Base-by-base conservation (phyloP, 2,888 invertebrate genomes). In the Toxonevra muliebris region DNA sequence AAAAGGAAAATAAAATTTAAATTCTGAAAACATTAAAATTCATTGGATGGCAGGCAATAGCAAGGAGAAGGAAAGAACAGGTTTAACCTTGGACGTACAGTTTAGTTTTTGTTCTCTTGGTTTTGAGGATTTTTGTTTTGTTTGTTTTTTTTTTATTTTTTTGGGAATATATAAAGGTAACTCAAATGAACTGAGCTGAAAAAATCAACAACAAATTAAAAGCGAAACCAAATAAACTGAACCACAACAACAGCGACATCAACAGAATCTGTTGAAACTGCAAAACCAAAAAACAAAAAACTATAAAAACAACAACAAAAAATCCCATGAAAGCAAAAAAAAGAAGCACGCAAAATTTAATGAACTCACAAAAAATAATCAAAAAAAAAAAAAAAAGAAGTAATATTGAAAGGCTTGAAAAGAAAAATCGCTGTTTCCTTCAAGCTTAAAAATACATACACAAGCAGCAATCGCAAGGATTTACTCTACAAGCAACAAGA, bases 211-310 rank as follows among this genome's bases (percentile, higher is more conserved):
- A 67, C 55, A 67, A 66, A 67, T 60, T 69, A 71, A 71, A 68
- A 70, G 75, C 71, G 70, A 77, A 73, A 77, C 71, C 73, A 71
- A 69, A 70, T 66, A 57, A 54, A 15, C 30, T 60, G 45, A 30
- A 13, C 50, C 48, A 54, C 43, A 64, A 12, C 42, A 54, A 30
- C 20, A 58, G n/a, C n/a, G n/a, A 41, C 65, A 43, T 50, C 43
- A 66, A 60, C 57, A 57, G 54, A 54, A 66, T 42, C 58, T 30
- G 45, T 41, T 20, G 19, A 52, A 43, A 50, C 54, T 17, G 53
- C n/a, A 48, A 13, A 48, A 48, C 8, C n/a, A 45, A 42, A 58
- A 15, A n/a, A 43, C 55, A 20, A 13, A 61, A 61, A 19, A 48
- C 20, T 12, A 13, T 19, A 13, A 7, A 53, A 53, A 54, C 42